These are phyloP conservation scores for Phrynocephalus versicolor DNA, from an alignment of 2,113 vertebrate genomes.

Conservation along the genomic window DNA sequence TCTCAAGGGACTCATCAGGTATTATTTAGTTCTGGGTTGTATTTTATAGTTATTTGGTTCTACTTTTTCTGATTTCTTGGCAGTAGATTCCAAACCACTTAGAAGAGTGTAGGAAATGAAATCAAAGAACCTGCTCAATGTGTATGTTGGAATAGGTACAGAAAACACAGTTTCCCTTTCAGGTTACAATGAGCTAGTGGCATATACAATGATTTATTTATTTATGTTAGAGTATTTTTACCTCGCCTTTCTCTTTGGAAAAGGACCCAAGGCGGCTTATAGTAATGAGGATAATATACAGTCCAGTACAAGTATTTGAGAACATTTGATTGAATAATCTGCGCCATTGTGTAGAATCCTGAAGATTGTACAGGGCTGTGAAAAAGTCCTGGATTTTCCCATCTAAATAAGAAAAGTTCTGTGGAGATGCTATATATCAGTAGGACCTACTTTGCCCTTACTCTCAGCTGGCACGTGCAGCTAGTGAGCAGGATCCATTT, in stretches of 20 bases:
- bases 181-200: background rate
- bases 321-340: background rate
- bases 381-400: background rate
- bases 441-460: background rate
- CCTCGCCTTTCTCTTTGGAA: too few relatives aligned
- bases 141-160: background rate
- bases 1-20: background rate
- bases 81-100: conserved; percentile 7
- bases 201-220: too few relatives aligned
- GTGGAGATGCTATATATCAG: background rate
- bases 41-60: background rate
- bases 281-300: too few relatives aligned
- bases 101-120: background rate
- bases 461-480: background rate
- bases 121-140: background rate
- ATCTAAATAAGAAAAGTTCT: background rate
- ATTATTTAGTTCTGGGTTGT: accelerated
- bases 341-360: background rate
- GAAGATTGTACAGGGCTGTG: background rate
- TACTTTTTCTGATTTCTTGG: conserved; percentile 11
- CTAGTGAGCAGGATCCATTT: background rate
- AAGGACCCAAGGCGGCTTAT: too few relatives aligned
- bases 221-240: too few relatives aligned
- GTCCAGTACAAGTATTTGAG: too few relatives aligned
- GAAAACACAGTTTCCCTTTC: background rate